Percentiles rank a stretch among this genome's conserved stretches.
Evolutionary conservation across 35 echinoderm and acorn worm species (phyloP).

Genomic region (Apostichopus parvimensis): DNA sequence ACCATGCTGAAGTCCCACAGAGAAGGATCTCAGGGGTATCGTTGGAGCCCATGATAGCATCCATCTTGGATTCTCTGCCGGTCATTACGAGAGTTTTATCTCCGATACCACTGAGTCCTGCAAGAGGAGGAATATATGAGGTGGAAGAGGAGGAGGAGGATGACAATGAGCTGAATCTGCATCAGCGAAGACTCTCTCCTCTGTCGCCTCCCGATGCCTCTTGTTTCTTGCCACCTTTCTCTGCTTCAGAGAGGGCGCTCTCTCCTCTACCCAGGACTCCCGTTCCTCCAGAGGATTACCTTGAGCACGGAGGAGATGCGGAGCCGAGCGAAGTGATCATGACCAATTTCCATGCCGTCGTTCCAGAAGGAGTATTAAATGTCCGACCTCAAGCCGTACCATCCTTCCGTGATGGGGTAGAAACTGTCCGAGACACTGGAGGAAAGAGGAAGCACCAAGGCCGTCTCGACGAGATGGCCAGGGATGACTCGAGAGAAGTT

Average conservation of each 20-base stretch:
- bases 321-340: background rate
- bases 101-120: slow-evolving; percentile 17
- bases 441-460: background rate
- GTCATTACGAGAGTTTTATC: slow-evolving; percentile 2
- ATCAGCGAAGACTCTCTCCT: slow-evolving; percentile 26
- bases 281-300: slow-evolving; percentile 20
- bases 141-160: background rate
- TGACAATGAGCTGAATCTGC: background rate
- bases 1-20: background rate
- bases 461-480: background rate
- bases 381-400: background rate
- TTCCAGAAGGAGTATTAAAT: background rate
- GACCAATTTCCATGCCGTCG: slow-evolving; percentile 4
- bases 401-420: background rate
- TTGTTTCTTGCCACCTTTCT: slow-evolving; percentile 32
- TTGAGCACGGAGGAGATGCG: background rate
- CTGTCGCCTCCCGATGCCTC: slow-evolving; percentile 11
- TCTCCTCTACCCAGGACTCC: slow-evolving; percentile 21
- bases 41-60: slow-evolving; percentile 15
- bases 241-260: background rate
- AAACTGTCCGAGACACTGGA: background rate
- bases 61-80: slow-evolving; percentile 22
- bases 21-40: background rate
- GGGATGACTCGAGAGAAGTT: background rate
- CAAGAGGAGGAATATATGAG: background rate